These are phyloP conservation scores for Axinella damicornis DNA, from an alignment of 37 sponge, comb jelly and placozoan genomes.

Conservation along the genomic window DNA sequence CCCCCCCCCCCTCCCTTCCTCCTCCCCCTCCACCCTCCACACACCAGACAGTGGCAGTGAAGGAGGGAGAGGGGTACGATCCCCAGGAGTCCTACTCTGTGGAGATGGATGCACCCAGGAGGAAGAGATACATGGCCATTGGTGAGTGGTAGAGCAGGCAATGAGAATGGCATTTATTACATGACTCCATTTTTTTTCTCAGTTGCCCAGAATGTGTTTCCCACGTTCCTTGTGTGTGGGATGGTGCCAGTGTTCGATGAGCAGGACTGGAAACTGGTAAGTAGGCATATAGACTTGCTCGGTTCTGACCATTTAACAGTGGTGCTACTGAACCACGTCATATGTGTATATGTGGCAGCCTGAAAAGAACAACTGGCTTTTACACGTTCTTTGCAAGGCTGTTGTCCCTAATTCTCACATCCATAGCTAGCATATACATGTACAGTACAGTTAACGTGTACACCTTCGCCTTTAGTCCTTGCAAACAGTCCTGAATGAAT, in stretches of 20 bases:
- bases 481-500: too few relatives aligned
- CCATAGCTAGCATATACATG: too few relatives aligned
- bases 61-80: slow-evolving; percentile 15
- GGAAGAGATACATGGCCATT: slow-evolving; percentile 57
- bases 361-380: too few relatives aligned
- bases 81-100: background rate
- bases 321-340: background rate
- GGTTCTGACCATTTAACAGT: too few relatives aligned
- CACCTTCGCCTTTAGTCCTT: too few relatives aligned
- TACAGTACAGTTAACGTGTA: too few relatives aligned
- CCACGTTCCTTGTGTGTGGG: slow-evolving; percentile 64
- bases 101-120: slow-evolving; percentile 17
- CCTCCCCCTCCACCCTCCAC: too few relatives aligned
- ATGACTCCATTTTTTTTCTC: background rate
- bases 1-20: too few relatives aligned
- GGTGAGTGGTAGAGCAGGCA: slow-evolving; percentile 5
- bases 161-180: background rate
- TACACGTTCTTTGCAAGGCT: too few relatives aligned
- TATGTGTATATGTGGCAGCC: too few relatives aligned
- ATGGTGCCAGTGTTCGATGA: slow-evolving; percentile 48
- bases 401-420: too few relatives aligned
- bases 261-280: slow-evolving; percentile 56
- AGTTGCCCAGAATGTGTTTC: slow-evolving; percentile 67
- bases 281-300: background rate
- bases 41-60: slow-evolving; percentile 43